Base-by-base conservation (phyloP, 2,888 invertebrate genomes). In the Rotaria magnacalcarata region DNA sequence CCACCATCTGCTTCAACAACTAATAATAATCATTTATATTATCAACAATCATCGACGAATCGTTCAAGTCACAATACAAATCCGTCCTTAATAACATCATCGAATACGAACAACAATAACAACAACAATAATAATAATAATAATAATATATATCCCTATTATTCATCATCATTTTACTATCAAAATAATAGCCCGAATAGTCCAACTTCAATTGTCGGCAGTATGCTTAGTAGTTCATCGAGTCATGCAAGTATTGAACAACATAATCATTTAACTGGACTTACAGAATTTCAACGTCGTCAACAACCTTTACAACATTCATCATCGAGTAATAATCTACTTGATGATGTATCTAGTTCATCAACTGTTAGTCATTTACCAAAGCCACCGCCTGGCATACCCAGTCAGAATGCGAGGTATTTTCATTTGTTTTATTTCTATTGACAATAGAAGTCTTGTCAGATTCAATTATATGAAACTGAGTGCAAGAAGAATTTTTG, bases 361-460 rank as follows among this genome's bases (percentile, higher is more conserved):
- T 47, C 47, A 47, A 43, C 47, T 47, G 47, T 80, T n/a, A 80
- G 80, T 80, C 80, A 80, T 80, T 47, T 47, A n/a, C 80, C 80
- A 8, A 80, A 80, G 16, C 80, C 80, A 11, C 80, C 80, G 14
- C 80, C 80, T 47, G 80, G 80, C 34, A 80, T 80, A 80, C 80
- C 80, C 24, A 80, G n/a, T 80, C 80, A 80, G n/a, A 80, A 80
- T 80, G 47, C 80, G 10, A 80, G 80, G 80, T 80, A 80, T 47
- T 14, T 43, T 27, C 2, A 7, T 24, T 6, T 60, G n/a, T 60
- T 14, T 58, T 34, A 34, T 34, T 34, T 34, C 34, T 34, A 34
- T 34, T 47, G 47, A 10, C 11, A 11, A 47, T 47, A 7, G 47
- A 47, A 47, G 2, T 11, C 47, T 47, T 47, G 16, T 52, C 52